These are phyloP conservation scores for Panzeria rudis DNA, from an alignment of 2,888 invertebrate genomes.

Conservation along the genomic window DNA sequence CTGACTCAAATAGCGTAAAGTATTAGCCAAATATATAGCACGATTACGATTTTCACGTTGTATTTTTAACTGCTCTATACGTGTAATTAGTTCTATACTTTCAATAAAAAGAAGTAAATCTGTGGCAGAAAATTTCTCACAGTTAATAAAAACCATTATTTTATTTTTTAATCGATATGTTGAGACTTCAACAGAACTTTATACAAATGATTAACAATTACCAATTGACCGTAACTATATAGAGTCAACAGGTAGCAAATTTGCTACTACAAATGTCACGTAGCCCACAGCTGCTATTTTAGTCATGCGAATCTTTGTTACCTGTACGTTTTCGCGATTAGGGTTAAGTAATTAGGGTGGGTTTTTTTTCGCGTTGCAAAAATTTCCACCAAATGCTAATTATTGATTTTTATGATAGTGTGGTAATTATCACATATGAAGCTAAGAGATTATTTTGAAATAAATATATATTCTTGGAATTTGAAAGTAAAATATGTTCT, in stretches of 20 bases:
- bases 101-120: conserved; percentile 59
- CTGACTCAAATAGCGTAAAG: conserved; percentile 49
- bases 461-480: neutral
- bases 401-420: neutral
- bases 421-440: neutral
- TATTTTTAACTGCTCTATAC: conserved; percentile 15
- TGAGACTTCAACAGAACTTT: neutral
- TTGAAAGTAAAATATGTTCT: neutral
- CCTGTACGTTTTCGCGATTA: neutral
- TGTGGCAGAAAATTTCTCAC: conserved; percentile 34
- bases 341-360: neutral
- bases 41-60: neutral
- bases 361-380: neutral
- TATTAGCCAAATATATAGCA: conserved; percentile 43
- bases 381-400: neutral
- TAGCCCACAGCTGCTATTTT: neutral
- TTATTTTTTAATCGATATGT: neutral
- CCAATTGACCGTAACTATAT: neutral
- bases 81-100: conserved; percentile 47
- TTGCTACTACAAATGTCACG: too few species aligned
- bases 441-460: neutral
- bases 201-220: neutral
- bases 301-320: neutral
- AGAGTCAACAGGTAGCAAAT: conserved; percentile 2
- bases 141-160: conserved; percentile 37